Evolutionary conservation across 2,888 invertebrate species (phyloP), one percentile per base, ranked within the genome.

Genomic region (Leptopterna dolabrata): DNA sequence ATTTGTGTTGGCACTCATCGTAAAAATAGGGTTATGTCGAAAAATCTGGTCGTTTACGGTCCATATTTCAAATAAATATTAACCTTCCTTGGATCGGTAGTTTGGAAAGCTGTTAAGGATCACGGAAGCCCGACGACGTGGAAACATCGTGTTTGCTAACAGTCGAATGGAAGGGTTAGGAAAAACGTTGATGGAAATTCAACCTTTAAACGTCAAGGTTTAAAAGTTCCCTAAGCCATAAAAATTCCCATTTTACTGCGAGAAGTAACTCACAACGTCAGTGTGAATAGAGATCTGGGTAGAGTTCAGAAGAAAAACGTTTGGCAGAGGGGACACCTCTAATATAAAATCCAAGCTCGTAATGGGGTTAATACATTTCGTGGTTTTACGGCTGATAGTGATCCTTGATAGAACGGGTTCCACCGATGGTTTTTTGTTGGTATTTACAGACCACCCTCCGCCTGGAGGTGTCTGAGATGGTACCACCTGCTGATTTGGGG

Each of bases 321-420:
- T 16, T 76, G 73, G 36, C 73, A 76, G 73, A 19, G 30, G 73
- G 14, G 36, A 76, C 14, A 76, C n/a, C 19, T 76, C n/a, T 36
- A n/a, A 41, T 76, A n/a, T 16, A 41, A 36, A 76, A n/a, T 36
- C 7, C 29, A 29, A 24, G 7, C 70, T 19, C 70, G n/a, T 76
- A 76, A 76, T 76, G 30, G 73, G 73, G 30, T 41, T 76, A 76
- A 76, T 76, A 76, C 73, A 19, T 76, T 76, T 76, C 29, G 73
- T 41, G 73, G 73, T 76, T 76, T 76, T 76, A 76, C 36, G 36
- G 19, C 41, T 76, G 73, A 76, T 76, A 76, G 73, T 41, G 73
- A 36, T 76, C 30, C 36, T 76, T 76, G 30, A 76, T 76, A 76
- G 73, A 36, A 27, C 73, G 36, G 19, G 73, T 76, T 76, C 19